These are phyloP conservation scores for Paramormyrops kingsleyae DNA, from an alignment of 2,113 vertebrate genomes.

Conservation along the genomic window DNA sequence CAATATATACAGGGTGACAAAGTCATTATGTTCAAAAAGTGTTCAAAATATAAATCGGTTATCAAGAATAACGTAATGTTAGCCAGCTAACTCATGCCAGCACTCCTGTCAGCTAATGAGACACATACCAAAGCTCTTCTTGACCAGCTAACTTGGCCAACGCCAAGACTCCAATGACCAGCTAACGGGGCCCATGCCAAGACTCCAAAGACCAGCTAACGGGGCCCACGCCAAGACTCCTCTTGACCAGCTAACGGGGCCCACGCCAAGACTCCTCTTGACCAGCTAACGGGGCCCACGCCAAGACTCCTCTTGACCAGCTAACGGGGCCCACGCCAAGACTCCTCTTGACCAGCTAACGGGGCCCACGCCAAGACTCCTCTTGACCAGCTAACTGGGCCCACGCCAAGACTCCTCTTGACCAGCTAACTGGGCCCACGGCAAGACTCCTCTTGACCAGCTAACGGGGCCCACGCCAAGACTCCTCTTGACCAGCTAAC, in stretches of 20 bases:
- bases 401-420: not conserved
- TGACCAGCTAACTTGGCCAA: not conserved
- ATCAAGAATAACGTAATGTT: not conserved
- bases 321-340: not conserved
- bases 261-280: not conserved
- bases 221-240: not conserved
- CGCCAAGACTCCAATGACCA: not conserved
- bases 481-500: not conserved
- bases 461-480: too few relatives aligned
- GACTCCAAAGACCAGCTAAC: not conserved
- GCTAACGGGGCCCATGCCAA: not conserved
- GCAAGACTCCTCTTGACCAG: too few relatives aligned
- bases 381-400: not conserved
- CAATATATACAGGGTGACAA: not conserved
- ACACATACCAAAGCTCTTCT: not conserved
- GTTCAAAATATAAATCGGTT: not conserved
- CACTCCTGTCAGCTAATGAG: not conserved
- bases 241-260: too few relatives aligned
- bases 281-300: not conserved
- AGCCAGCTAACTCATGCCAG: not conserved
- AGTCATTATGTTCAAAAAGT: not conserved
- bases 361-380: not conserved
- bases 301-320: not conserved
- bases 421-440: too few relatives aligned
- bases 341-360: not conserved